Evolutionary conservation across 2,888 invertebrate species (phyloP), one percentile per base, ranked within the genome.

Genomic region (Drosophila differens): DNA sequence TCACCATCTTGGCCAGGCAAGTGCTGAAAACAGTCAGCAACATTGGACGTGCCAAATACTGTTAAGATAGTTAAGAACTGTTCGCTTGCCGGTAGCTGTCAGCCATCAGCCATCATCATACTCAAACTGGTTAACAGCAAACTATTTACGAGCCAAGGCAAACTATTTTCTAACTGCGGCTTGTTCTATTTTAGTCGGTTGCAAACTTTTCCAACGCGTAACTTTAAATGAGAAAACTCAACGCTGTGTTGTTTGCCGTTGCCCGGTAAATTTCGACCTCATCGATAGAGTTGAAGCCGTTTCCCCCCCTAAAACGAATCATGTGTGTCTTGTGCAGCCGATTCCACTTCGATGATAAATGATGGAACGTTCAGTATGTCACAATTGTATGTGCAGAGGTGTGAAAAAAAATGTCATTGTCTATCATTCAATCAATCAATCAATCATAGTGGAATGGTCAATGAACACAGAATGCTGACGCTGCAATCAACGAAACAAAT

Each of bases 401-500:
- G 39, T 54, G 47, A 47, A 16, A 33, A 52, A 44, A 28, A 51
- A 28, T 16, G 28, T 62, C 57, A 65, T 63, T 64, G 70, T 58
- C 57, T 41, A 59, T 37, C 67, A 35, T 58, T 72, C 77, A 53
- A 70, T 76, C 75, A 68, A 74, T 65, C 79, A 73, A 70, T 81
- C 70, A 67, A 74, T 82, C 75, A 71, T 52, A 44, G 44, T 28
- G n/a, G 49, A 61, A 66, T 61, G 66, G 60, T 62, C 67, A 74
- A 44, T 52, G 33, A 55, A 16, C 22, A 59, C 22, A 62, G 59
- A 76, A 54, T 64, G 74, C 79, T 79, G 76, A 71, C 79, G 67
- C 74, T 54, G 76, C 83, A 82, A 87, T 85, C 83, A 87, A 66
- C 60, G 74, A 53, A 60, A 73, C 79, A 83, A 83, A 83, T 81